phyloP scores from a whole-genome alignment of 2,797 vertebrate genomes.

The Selene dorsalis region DNA sequence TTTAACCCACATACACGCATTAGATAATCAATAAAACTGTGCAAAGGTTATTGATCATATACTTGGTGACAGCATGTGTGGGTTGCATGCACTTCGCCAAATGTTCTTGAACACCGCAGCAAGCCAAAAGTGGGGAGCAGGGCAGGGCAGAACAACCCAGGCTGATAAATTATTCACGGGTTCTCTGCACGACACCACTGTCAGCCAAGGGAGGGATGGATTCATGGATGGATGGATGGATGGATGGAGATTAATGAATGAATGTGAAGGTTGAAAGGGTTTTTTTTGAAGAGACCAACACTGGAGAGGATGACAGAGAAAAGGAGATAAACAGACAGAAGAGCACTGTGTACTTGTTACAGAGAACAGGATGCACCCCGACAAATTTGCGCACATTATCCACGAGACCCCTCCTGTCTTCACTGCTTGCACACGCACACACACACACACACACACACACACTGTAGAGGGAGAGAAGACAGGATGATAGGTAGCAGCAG shows the following conservation, averaged over 20 bases:
- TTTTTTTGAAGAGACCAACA: conserved; percentile 12
- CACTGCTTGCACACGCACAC: conserved; percentile 4
- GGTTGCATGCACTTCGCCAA: conserved; percentile 51
- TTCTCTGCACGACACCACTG: conserved; percentile 72
- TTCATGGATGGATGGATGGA: conserved; percentile 28
- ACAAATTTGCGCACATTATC: conserved; percentile 69
- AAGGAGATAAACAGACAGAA: conserved; percentile 45
- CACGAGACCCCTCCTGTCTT: conserved; percentile 29
- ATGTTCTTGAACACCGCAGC: conserved; percentile 46
- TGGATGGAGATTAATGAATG: conserved; percentile 36
- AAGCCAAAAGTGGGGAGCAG: conserved; percentile 58
- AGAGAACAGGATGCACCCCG: conserved; percentile 71
- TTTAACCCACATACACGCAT: background rate
- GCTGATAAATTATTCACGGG: conserved; percentile 79
- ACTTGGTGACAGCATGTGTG: conserved; percentile 19
- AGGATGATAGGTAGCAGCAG: conserved; percentile 37
- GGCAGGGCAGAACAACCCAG: conserved; percentile 63
- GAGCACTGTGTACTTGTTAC: conserved; percentile 65
- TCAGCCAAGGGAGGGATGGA: conserved; percentile 51
- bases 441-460: conserved; percentile 21
- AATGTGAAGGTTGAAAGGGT: conserved; percentile 25
- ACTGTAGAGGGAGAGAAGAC: conserved; percentile 28
- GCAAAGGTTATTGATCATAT: conserved; percentile 15
- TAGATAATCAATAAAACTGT: conserved; percentile 13
- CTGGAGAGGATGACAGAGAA: conserved; percentile 14